phyloP scores from a whole-genome alignment of 2,888 invertebrate species.

The Ecdyonurus torrentis region DNA sequence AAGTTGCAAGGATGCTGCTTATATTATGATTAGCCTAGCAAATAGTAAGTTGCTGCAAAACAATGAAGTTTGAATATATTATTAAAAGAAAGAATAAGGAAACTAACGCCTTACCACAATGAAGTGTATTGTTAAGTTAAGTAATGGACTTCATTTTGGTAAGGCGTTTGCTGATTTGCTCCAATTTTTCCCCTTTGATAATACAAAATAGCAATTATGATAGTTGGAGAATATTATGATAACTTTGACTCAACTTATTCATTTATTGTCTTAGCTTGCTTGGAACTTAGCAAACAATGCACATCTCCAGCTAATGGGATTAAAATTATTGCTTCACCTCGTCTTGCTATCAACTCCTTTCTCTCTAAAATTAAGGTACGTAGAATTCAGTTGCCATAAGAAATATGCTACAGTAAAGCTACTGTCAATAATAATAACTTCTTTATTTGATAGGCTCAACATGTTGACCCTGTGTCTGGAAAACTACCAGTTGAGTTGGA shows the following conservation, averaged over 20 bases:
- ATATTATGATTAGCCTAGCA: slow-evolving; percentile 39
- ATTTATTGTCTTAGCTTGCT: slow-evolving; percentile 3
- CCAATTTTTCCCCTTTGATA: no score
- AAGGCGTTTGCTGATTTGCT: no score
- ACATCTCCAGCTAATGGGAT: background rate
- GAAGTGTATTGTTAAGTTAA: background rate
- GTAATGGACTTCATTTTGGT: no score
- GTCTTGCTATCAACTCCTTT: slow-evolving; percentile 3
- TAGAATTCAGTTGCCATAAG: no score
- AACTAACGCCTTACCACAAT: background rate
- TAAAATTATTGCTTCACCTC: slow-evolving; percentile 4
- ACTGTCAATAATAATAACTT: background rate
- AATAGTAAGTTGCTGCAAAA: slow-evolving; percentile 21
- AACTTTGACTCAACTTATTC: background rate
- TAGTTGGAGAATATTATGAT: no score
- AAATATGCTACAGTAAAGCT: no score
- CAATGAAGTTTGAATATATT: background rate
- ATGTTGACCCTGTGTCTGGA: background rate
- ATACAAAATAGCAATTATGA: no score
- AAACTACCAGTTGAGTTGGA: background rate
- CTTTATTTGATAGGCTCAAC: background rate
- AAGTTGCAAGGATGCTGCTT: slow-evolving; percentile 41
- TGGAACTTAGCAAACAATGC: background rate
- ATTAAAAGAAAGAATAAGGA: no score
- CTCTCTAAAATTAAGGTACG: slow-evolving; percentile 5